Base-by-base conservation (phyloP, 2,888 invertebrate species). In the Macropis europaea region DNA sequence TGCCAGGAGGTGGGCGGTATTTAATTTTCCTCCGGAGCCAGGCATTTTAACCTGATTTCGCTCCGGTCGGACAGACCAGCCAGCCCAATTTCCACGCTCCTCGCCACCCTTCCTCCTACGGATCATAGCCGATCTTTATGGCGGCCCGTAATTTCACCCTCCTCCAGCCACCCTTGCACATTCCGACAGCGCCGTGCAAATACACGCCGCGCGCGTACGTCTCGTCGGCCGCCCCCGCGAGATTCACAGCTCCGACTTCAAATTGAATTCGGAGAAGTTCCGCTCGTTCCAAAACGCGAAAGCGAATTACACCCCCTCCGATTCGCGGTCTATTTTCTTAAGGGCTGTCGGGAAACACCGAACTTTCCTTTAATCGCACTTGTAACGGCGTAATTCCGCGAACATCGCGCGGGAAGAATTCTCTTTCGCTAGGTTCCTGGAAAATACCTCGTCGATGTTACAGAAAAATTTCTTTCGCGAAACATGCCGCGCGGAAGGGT, bases 71-170 rank as follows among this genome's bases (percentile, higher is more conserved):
- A 9, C 54, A 1, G 26, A 28, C 50, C 30, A 24, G 57, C 13
- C 43, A 28, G 38, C 28, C 43, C n/a, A 81, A 81, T 79, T 77
- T 82, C 79, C 64, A 32, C 32, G 38, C 15, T 19, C 38, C n/a
- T 19, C 63, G 52, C 30, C 34, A 3, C 22, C 22, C 30, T 9
- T 24, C 48, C 32, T 17, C 19, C n/a, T n/a, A n/a, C n/a, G 19
- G 26, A 17, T 11, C 24, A 24, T 13, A 34, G 34, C 11, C 24
- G 54, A 42, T 54, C 54, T 57, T 56, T 28, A 45, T 24, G 43
- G 34, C 45, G 34, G 15, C n/a, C n/a, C 22, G 42, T 34, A 50
- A 38, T 60, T 67, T 53, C 48, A 1, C 11, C 5, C 30, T 28
- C 11, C 19, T 9, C 15, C 30, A 9, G 42, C 9, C 19, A 4